Conservation (phyloP, 2,888 invertebrate genomes). For the Drosophila colorata region DNA sequence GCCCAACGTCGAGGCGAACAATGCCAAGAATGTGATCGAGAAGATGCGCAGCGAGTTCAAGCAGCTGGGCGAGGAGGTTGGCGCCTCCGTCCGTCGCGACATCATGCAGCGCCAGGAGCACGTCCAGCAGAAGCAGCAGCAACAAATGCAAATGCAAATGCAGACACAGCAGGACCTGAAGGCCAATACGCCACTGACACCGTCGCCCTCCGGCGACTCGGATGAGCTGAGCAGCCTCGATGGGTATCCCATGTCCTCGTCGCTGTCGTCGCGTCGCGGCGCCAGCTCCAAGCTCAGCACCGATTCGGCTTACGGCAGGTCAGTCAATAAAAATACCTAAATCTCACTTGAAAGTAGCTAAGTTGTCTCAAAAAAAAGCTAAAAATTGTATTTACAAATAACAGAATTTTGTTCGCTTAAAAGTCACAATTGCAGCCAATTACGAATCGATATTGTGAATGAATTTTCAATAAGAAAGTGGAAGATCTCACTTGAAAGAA, state of each 20-base stretch:
- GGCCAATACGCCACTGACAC: slow-evolving; percentile 40
- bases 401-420: too few species aligned
- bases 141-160: slow-evolving; percentile 19
- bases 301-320: slow-evolving; percentile 95
- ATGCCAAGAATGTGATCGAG: slow-evolving; percentile 83
- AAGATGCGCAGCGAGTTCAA: slow-evolving; percentile 81
- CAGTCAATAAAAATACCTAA: too few species aligned
- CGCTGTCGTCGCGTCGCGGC: slow-evolving; percentile 74
- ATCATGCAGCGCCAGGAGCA: slow-evolving; percentile 37
- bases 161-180: slow-evolving; percentile 28
- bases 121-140: slow-evolving; percentile 16
- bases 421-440: too few species aligned
- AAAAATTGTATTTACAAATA: neutral
- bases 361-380: too few species aligned
- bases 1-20: slow-evolving; percentile 83
- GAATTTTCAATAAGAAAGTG: too few species aligned
- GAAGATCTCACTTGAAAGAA: too few species aligned
- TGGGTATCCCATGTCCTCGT: slow-evolving; percentile 81
- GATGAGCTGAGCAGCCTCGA: slow-evolving; percentile 84
- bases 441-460: too few species aligned
- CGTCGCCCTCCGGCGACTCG: slow-evolving; percentile 78
- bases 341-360: too few species aligned
- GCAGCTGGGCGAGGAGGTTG: slow-evolving; percentile 70
- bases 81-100: slow-evolving; percentile 63
- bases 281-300: slow-evolving; percentile 85